Evolutionary conservation across 2,113 vertebrate genomes (phyloP).

Genomic region (Sebastes fasciatus): DNA sequence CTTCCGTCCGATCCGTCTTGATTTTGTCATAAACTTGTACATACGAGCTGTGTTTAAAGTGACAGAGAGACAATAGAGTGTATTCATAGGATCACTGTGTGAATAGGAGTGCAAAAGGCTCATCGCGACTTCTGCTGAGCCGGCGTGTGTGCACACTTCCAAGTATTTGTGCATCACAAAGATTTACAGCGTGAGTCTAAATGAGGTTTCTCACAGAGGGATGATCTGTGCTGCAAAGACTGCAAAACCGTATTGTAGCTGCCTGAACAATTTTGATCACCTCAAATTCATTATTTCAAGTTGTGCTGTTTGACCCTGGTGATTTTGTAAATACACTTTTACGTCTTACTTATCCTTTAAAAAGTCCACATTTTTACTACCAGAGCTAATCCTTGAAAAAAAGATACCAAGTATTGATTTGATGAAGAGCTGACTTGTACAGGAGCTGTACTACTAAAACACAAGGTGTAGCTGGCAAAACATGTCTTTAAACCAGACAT

Average conservation of each 20-base stretch:
- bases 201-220: slow-evolving; percentile 12
- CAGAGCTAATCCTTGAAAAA: slow-evolving; percentile 51
- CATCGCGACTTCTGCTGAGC: slow-evolving; percentile 11
- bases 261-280: slow-evolving; percentile 54
- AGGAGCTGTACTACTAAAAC: slow-evolving; percentile 38
- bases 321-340: slow-evolving; percentile 69
- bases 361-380: slow-evolving; percentile 53
- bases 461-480: slow-evolving; percentile 36
- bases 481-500: slow-evolving; percentile 27
- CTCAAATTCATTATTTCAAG: slow-evolving; percentile 31
- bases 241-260: slow-evolving; percentile 44
- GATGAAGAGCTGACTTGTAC: slow-evolving; percentile 33
- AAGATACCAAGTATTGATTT: slow-evolving; percentile 57
- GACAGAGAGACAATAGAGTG: slow-evolving; percentile 17
- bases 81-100: slow-evolving; percentile 38
- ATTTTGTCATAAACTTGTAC: slow-evolving; percentile 41
- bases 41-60: slow-evolving; percentile 36
- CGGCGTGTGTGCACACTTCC: not conserved
- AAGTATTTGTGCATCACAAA: slow-evolving; percentile 32
- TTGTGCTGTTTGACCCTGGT: slow-evolving; percentile 37
- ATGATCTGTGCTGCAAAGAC: slow-evolving; percentile 36
- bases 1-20: slow-evolving; percentile 72
- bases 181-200: slow-evolving; percentile 16
- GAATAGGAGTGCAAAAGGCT: slow-evolving; percentile 28
- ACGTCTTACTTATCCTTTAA: slow-evolving; percentile 46